Percentiles rank a stretch among this genome's conserved stretches.
Conservation (phyloP, 2,888 invertebrate species). For the Crioceris asparagi region DNA sequence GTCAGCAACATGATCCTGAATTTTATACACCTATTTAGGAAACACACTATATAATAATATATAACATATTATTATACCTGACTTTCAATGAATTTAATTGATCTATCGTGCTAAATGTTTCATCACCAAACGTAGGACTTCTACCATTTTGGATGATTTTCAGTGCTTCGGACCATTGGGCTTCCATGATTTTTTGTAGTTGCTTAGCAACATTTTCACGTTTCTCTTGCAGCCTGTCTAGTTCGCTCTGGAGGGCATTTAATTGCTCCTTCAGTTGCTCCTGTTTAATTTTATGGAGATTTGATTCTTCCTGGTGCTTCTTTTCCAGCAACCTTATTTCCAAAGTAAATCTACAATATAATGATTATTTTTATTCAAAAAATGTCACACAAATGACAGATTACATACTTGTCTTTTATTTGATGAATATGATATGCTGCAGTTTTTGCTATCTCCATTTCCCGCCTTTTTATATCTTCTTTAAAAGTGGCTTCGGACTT, state of each 20-base stretch:
- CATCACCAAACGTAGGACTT: constrained; percentile 20
- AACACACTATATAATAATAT: constrained; percentile 29
- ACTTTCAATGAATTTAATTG: constrained; percentile 30
- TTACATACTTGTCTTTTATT: constrained; percentile 52
- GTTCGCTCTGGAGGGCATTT: constrained; percentile 50
- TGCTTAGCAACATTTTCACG: constrained; percentile 46
- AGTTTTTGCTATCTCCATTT: constrained; percentile 55
- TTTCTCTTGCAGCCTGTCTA: constrained; percentile 39
- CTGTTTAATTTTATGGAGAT: constrained; percentile 58
- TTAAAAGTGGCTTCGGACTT: constrained; percentile 54
- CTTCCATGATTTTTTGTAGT: constrained; percentile 63
- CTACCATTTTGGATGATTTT: constrained; percentile 47
- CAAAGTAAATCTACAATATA: constrained; percentile 52
- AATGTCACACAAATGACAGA: neutral
- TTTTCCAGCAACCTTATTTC: constrained; percentile 69
- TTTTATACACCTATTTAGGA: too few species aligned
- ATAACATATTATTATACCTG: constrained; percentile 25
- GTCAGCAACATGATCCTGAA: too few species aligned
- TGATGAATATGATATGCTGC: constrained; percentile 62
- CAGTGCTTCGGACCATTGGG: constrained; percentile 69
- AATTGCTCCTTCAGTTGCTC: constrained; percentile 59
- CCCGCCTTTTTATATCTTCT: constrained; percentile 51
- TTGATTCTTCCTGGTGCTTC: constrained; percentile 68
- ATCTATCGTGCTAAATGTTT: constrained; percentile 17
- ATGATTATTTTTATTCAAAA: too few species aligned